Base-by-base conservation (phyloP, 2,797 vertebrate species). In the Poeciliopsis gracilis region DNA sequence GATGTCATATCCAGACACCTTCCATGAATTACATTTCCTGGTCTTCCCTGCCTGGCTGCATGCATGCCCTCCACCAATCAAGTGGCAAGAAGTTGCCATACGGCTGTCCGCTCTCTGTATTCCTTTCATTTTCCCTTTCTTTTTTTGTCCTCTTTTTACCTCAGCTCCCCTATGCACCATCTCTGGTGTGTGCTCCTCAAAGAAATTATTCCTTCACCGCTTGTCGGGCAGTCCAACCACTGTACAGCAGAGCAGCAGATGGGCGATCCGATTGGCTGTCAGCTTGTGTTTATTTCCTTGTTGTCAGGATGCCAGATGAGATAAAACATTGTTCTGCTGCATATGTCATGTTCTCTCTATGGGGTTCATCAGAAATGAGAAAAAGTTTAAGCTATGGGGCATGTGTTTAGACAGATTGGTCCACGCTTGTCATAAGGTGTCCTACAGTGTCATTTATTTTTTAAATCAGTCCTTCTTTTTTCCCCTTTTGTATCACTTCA, bases 1-100 rank as follows among this genome's bases (percentile, higher is more conserved):
- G 91, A 93, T 93, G 92, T 93, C 92, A 93, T 92, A 91, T 93
- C 89, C 92, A 91, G 92, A 93, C 91, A 93, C 87, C 87, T 84
- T 90, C 86, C 84, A 86, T 90, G 92, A 94, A 94, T 94, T 92
- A 93, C 89, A 94, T 94, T 93, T 93, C 90, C 92, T 90, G 91
- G 90, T 93, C 85, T 91, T 92, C 89, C 86, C 87, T 91, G 93
- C 91, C 92, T 93, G 91, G 90, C 87, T 93, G 91, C 86, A 85
- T 87, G 82, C 84, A 43, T 74, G 87, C 88, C 75, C 82, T 90
- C 90, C 77, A 89, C 93, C 92, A 93, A 92, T 93, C 88, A 89
- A 84, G 87, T 77, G 66, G 75, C 83, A 82, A 1, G 2, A 51
- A 77, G 86, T 84, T 86, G 85, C 88, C 85, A 85, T 89, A 90